Base-by-base conservation (phyloP, 2,797 vertebrate genomes). In the Hydrolagus colliei region DNA sequence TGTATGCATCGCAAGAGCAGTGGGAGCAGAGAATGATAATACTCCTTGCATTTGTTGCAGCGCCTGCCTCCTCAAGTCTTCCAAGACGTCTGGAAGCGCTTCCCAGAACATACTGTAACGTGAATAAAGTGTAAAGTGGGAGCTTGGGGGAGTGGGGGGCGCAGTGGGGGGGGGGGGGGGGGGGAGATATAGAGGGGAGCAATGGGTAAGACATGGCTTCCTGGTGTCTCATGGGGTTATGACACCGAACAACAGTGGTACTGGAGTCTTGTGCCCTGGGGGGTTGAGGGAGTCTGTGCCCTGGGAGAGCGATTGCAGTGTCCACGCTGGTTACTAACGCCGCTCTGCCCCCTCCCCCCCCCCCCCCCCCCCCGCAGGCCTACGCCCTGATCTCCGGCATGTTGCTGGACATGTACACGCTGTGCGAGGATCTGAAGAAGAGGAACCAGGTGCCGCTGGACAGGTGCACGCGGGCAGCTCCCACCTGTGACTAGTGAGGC, bases 241-340 rank as follows among this genome's bases (percentile, higher is more conserved):
- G 87, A 84, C 78, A 16, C 61, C 73, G 74, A 86, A 74, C 68
- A 72, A 22, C 71, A 59, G 63, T 22, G 85, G 85, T 86, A n/a
- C 86, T 86, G 73, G 78, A 63, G 72, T 84, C 86, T 85, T 85
- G 87, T 63, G 72, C 86, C 18, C 74, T 71, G 86, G 72, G 14
- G 73, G 8, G 82, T 32, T 9, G 2, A 13, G 86, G 78, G 11
- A 62, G 68, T 5, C 6, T 12, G 35, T 74, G 14, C 0, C 76
- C 67, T 52, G 61, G 52, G 16, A 0, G 0, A 0, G 67, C 7
- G 0, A 20, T 3, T 7, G 11, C 13, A 67, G 16, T 67, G 65
- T 16, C 2, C 73, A 14, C 35, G 3, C 35, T 52, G 8, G 1
- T 12, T 32, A 6, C 74, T 2, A 9, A 8, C 41, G 9, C 41